Conservation (phyloP, 92 coral and sea anemone species). For the Phenganax marumi region DNA sequence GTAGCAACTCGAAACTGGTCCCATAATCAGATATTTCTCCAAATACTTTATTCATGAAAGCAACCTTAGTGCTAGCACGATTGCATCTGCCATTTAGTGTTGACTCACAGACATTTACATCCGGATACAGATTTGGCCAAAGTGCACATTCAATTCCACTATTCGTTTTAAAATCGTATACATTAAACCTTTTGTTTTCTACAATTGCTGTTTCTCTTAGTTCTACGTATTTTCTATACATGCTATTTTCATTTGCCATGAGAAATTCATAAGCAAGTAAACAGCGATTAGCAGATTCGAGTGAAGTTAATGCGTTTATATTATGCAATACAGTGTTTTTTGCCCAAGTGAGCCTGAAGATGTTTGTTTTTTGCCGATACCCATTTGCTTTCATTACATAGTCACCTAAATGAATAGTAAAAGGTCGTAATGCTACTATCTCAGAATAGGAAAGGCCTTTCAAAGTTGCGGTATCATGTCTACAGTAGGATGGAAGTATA, state of each 20-base stretch:
- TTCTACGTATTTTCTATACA: neutral
- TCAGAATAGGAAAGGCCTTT: neutral
- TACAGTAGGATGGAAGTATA: neutral
- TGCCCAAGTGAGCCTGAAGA: neutral
- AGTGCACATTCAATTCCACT: neutral
- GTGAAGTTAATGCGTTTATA: neutral
- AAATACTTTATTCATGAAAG: constrained; percentile 22
- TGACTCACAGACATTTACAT: constrained; percentile 43
- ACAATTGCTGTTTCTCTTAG: neutral
- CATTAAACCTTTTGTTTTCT: constrained; percentile 13
- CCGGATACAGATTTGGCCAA: constrained; percentile 36
- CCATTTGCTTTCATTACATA: constrained; percentile 28
- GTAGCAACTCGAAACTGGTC: neutral
- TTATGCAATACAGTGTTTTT: neutral
- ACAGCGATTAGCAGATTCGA: neutral
- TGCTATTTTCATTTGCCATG: neutral
- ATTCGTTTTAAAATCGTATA: constrained; percentile 7
- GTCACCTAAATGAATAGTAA: constrained; percentile 36
- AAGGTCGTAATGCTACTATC: constrained; percentile 5
- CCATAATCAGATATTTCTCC: neutral
- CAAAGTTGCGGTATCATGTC: neutral
- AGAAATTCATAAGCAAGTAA: constrained; percentile 1
- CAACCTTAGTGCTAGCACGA: constrained; percentile 30
- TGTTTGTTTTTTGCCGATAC: constrained; percentile 29
- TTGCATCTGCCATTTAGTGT: constrained; percentile 31